Conservation (phyloP, 1,140 invertebrate genomes). For the Drosophila albomicans region DNA sequence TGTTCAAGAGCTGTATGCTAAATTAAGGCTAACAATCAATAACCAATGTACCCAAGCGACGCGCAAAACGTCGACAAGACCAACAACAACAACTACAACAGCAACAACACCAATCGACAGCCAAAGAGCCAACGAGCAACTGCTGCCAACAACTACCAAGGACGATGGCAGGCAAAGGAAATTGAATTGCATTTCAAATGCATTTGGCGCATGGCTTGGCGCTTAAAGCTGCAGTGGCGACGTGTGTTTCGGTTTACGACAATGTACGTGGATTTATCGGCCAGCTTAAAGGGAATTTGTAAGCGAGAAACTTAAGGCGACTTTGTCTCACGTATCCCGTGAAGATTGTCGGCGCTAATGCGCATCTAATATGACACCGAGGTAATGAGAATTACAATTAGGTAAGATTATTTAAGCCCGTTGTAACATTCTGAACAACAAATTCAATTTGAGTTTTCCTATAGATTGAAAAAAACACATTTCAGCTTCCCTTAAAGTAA, state of each 20-base stretch:
- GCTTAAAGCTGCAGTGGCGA: slow-evolving; percentile 22
- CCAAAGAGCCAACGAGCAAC: slow-evolving; percentile 4
- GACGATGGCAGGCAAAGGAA: slow-evolving; percentile 50
- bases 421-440: not conserved
- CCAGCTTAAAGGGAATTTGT: slow-evolving; percentile 43
- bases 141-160: slow-evolving; percentile 18
- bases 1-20: slow-evolving; percentile 26
- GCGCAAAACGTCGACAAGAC: slow-evolving; percentile 10
- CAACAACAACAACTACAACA: slow-evolving; percentile 6
- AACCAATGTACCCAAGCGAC: slow-evolving; percentile 33
- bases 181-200: slow-evolving; percentile 78
- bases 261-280: slow-evolving; percentile 46
- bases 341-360: not conserved
- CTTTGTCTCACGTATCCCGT: not conserved
- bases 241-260: slow-evolving; percentile 23
- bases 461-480: too few relatives aligned
- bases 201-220: slow-evolving; percentile 54
- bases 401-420: not conserved
- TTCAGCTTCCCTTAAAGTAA: too few relatives aligned
- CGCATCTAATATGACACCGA: not conserved
- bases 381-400: slow-evolving; percentile 2
- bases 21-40: slow-evolving; percentile 69
- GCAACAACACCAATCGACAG: not conserved
- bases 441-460: not conserved
- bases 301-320: slow-evolving; percentile 15